Evolutionary conservation across 2,888 invertebrate species (phyloP), one percentile per base, ranked within the genome.

Genomic region (Drosophila putrida): DNA sequence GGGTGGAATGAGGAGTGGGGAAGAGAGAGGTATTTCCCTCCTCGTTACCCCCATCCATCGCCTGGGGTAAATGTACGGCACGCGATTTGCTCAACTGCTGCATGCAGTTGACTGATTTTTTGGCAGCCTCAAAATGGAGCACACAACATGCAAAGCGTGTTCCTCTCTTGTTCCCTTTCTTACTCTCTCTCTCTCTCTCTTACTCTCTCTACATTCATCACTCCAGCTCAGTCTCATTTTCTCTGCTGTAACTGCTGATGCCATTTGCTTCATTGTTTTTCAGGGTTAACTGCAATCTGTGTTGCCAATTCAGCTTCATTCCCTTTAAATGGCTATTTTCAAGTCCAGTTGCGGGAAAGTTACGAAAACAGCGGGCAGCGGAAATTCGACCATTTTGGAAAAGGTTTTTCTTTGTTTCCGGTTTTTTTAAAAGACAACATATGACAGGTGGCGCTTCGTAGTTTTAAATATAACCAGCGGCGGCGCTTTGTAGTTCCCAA

Each of bases 241-340:
- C n/a, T 49, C 46, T 50, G 38, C 36, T 49, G 28, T 35, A 44
- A 57, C 54, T 62, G 53, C 59, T 57, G 68, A 60, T 80, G 81
- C 69, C 78, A 77, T 80, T 76, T 82, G 80, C 77, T 85, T 82
- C 88, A 85, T 88, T 82, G 86, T 85, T 82, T 84, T 82, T 82
- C 73, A 78, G 88, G 88, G 82, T 86, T 82, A 82, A 82, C 88
- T 82, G 88, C 82, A 88, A 83, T 82, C 27, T 51, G 27, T 27
- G 25, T 36, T 46, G 25, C 25, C 27, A 13, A 5, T 4, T 36
- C 10, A 20, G 20, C 33, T 38, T 33, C n/a, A n/a, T n/a, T n/a
- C n/a, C n/a, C n/a, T n/a, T n/a, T n/a, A n/a, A n/a, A n/a, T n/a
- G n/a, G n/a, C n/a, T n/a, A 3, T 20, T 20, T 20, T 2, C 2